phyloP scores from a whole-genome alignment of 2,888 invertebrate species.

The Penaeus monodon region DNA sequence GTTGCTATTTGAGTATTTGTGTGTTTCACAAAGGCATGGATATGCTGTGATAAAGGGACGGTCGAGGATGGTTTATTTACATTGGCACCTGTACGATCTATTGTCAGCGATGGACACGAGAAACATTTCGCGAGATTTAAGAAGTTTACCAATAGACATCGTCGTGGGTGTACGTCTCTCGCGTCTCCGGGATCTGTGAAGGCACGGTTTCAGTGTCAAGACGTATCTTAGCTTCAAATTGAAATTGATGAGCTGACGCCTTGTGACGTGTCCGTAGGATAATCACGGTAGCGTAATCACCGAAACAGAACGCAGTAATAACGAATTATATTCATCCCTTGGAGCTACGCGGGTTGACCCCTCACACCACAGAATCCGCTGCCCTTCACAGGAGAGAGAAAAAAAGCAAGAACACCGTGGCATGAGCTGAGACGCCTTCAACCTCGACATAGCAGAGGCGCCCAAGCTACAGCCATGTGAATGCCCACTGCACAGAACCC shows the following conservation, averaged over 20 bases:
- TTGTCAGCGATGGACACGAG: slow-evolving; percentile 21
- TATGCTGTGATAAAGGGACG: neutral
- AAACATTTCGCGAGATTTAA: slow-evolving; percentile 15
- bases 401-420: neutral
- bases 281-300: neutral
- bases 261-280: no score
- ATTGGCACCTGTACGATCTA: slow-evolving; percentile 55
- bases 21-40: neutral
- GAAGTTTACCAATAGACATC: neutral
- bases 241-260: no score
- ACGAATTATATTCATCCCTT: neutral
- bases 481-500: no score
- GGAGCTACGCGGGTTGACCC: slow-evolving; percentile 14
- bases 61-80: slow-evolving; percentile 29
- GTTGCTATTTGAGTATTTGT: neutral
- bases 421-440: neutral
- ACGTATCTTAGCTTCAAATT: no score
- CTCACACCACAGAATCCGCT: slow-evolving; percentile 1
- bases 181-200: neutral
- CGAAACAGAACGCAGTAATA: neutral
- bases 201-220: neutral
- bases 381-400: neutral
- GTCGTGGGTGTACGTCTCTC: neutral
- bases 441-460: no score
- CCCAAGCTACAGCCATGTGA: no score